phyloP scores from a whole-genome alignment of 2,888 invertebrate genomes.

The Drosophila robusta region DNA sequence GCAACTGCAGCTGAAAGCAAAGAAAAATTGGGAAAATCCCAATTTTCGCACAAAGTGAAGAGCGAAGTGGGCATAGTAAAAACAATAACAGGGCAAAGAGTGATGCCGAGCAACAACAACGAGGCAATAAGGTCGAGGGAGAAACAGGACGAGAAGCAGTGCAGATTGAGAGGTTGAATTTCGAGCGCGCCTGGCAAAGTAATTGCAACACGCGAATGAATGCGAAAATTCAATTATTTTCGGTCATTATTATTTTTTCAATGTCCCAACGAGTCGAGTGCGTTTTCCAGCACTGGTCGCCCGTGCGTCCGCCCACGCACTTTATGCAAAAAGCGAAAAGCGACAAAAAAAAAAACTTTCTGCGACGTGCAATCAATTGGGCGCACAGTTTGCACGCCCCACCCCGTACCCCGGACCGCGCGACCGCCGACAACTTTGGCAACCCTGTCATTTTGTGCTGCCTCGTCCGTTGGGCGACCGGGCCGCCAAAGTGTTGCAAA shows the following conservation, averaged over 20 bases:
- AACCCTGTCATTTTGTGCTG: conserved; percentile 46
- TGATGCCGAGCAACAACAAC: conserved; percentile 19
- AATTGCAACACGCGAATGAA: conserved; percentile 73
- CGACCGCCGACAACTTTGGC: conserved; percentile 15
- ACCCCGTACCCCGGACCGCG: conserved; percentile 1
- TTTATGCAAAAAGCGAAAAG: conserved; percentile 42
- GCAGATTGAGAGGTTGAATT: conserved; percentile 12
- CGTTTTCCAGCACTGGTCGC: conserved; percentile 42
- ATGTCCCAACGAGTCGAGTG: conserved; percentile 43
- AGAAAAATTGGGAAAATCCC: conserved; percentile 26
- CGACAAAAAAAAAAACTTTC: conserved; percentile 23
- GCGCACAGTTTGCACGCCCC: conserved; percentile 13
- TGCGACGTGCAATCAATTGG: conserved; percentile 70
- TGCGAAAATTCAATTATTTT: conserved; percentile 79
- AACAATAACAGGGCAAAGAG: conserved; percentile 37
- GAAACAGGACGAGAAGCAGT: neutral
- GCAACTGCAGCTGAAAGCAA: neutral
- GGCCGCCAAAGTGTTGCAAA: conserved; percentile 68
- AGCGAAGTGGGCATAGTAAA: conserved; percentile 11
- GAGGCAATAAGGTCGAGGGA: conserved; percentile 6
- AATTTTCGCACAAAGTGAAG: conserved; percentile 22
- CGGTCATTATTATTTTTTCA: conserved; percentile 64
- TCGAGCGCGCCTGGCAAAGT: conserved; percentile 44
- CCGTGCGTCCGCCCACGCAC: conserved; percentile 25
- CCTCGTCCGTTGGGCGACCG: conserved; percentile 35